Evolutionary conservation across 2,888 invertebrate genomes (phyloP).

Genomic region (Tenodera sinensis): DNA sequence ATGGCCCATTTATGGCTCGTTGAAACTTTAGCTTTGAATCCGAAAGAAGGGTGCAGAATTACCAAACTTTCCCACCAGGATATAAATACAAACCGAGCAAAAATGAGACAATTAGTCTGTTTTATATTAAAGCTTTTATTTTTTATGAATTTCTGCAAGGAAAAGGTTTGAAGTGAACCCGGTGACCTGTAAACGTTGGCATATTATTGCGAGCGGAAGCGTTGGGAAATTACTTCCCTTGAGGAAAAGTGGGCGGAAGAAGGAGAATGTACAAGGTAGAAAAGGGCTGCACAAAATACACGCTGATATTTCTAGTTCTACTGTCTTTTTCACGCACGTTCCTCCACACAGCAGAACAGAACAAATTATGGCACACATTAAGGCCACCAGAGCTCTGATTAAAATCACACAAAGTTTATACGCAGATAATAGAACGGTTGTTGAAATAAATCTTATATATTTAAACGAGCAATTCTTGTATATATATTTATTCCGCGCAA

Average conservation of each 20-base stretch:
- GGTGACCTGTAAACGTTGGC: neutral
- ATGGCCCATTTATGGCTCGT: neutral
- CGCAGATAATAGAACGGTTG: no score
- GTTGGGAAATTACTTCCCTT: neutral
- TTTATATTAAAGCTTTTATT: neutral
- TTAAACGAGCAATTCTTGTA: no score
- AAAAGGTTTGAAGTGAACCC: neutral
- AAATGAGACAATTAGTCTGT: neutral
- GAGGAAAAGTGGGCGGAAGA: neutral
- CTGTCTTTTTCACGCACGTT: no score
- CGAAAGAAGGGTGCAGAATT: no score
- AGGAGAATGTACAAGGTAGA: neutral
- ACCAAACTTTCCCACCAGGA: neutral
- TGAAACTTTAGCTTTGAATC: neutral
- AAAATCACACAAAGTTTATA: no score
- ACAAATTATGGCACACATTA: no score
- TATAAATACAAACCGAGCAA: neutral
- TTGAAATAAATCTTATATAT: no score
- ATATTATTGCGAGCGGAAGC: neutral
- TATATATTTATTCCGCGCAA: no score
- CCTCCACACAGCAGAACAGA: no score
- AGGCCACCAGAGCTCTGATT: no score
- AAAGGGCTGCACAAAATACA: neutral
- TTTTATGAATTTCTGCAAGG: neutral
- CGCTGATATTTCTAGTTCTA: no score